Conservation (phyloP, 2,888 invertebrate species). For the Tillus elongatus region DNA sequence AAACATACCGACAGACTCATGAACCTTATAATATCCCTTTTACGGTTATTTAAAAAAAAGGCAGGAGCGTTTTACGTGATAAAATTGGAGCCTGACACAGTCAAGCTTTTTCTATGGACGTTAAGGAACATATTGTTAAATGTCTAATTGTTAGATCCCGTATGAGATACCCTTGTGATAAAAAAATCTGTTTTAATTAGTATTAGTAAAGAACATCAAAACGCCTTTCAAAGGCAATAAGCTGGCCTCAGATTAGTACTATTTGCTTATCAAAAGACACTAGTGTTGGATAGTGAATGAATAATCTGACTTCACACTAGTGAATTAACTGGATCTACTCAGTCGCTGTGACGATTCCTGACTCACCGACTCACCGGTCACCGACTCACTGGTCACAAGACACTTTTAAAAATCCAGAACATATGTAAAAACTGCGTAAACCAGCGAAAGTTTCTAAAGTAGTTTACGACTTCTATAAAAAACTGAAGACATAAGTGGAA, state of each 20-base stretch:
- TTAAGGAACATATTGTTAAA: conserved; percentile 4
- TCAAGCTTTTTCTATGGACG: conserved; percentile 4
- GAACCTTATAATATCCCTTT: conserved; percentile 5
- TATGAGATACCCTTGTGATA: not conserved
- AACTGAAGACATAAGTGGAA: conserved; percentile 4
- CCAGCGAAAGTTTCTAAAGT: too few relatives aligned
- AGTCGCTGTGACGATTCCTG: too few relatives aligned
- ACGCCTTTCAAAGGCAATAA: conserved; percentile 28
- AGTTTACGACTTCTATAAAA: too few relatives aligned
- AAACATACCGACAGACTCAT: conserved; percentile 8
- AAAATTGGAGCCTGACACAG: conserved; percentile 3
- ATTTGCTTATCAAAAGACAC: conserved; percentile 15
- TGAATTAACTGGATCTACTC: too few relatives aligned
- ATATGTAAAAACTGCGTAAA: conserved; percentile 4
- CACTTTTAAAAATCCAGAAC: conserved; percentile 2
- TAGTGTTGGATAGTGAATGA: too few relatives aligned
- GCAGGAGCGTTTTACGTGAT: not conserved
- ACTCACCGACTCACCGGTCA: too few relatives aligned
- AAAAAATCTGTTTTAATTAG: conserved; percentile 9
- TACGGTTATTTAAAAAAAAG: conserved; percentile 4
- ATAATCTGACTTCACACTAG: too few relatives aligned
- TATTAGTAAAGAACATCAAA: conserved; percentile 23
- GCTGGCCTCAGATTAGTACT: conserved; percentile 30
- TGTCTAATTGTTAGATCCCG: conserved; percentile 5
- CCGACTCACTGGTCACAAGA: too few relatives aligned